Evolutionary conservation across 2,113 vertebrate genomes (phyloP), one percentile per base, ranked within the genome.

Genomic region (Romanogobio albipinnatus): DNA sequence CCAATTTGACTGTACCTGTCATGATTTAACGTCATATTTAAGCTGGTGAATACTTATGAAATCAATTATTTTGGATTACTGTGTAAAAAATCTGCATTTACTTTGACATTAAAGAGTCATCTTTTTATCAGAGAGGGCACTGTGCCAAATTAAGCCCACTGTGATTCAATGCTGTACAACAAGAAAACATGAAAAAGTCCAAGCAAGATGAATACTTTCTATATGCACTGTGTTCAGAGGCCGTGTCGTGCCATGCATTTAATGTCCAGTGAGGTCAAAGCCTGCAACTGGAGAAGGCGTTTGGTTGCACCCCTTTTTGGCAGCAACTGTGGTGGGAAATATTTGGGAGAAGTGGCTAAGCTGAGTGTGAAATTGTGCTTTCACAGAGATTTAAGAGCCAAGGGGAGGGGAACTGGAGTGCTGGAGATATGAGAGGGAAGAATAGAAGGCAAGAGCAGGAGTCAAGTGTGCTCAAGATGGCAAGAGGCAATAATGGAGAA

Each of bases 321-420:
- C 68, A 58, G 68, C 14, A 62, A 73, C 73, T 86, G 76, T 77
- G 85, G 85, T 88, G 85, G 77, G 84, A 88, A 86, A 81, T 75
- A 76, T 66, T 81, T 58, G 24, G 82, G 22, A 81, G 84, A 81
- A 80, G 76, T 61, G 81, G 84, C 62, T 83, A 79, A 86, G 81
- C 87, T 43, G 19, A 84, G 85, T 88, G 85, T 84, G 85, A 86
- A 86, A 84, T 58, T n/a, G 77, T 82, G 62, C 51, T 77, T 80
- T 81, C 53, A 75, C 77, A 77, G 66, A 76, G 83, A 83, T 66
- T 83, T 33, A 26, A 64, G 61, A 62, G 68, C 43, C 75, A 45
- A 56, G 45, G 47, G 68, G 49, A 71, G 61, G 73, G 45, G 53
- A 85, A n/a, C 45, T n/a, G 64, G 78, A 59, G 86, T 53, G 74